These are phyloP conservation scores for Mirza zaza DNA, from an alignment of 2,113 vertebrate genomes.

Conservation along the genomic window DNA sequence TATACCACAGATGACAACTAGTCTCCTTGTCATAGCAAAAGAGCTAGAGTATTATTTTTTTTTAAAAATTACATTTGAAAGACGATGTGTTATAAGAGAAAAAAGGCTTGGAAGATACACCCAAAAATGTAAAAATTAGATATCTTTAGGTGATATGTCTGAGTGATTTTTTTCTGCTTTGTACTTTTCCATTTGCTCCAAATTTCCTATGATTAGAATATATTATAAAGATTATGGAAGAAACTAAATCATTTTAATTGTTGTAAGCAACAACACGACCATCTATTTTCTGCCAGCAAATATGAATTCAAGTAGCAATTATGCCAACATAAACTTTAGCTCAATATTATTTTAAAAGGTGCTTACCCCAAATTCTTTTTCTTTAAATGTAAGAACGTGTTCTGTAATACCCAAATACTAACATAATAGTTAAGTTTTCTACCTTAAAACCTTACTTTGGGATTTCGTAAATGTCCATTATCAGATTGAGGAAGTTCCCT, in stretches of 20 bases:
- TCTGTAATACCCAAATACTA: not conserved
- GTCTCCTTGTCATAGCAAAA: too few relatives aligned
- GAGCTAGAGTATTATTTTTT: not conserved
- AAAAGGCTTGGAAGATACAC: not conserved
- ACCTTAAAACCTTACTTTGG: not conserved
- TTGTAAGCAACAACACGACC: not conserved
- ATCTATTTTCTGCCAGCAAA: slow-evolving; percentile 13
- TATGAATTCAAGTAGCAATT: not conserved
- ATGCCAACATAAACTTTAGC: not conserved
- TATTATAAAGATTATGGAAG: not conserved
- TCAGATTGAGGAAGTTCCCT: not conserved
- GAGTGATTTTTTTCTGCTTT: not conserved
- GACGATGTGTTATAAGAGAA: not conserved
- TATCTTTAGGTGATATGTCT: not conserved
- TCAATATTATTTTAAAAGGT: slow-evolving; percentile 2
- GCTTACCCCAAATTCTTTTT: not conserved
- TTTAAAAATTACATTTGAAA: not conserved
- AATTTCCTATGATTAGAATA: not conserved
- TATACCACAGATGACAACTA: too few relatives aligned
- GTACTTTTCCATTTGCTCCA: not conserved
- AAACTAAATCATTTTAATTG: not conserved
- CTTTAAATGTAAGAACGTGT: too few relatives aligned
- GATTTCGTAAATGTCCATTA: not conserved
- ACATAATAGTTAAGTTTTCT: not conserved
- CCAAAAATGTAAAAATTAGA: not conserved